Evolutionary conservation across 2,113 vertebrate genomes (phyloP).

Genomic region (Triplophysa rosa): DNA sequence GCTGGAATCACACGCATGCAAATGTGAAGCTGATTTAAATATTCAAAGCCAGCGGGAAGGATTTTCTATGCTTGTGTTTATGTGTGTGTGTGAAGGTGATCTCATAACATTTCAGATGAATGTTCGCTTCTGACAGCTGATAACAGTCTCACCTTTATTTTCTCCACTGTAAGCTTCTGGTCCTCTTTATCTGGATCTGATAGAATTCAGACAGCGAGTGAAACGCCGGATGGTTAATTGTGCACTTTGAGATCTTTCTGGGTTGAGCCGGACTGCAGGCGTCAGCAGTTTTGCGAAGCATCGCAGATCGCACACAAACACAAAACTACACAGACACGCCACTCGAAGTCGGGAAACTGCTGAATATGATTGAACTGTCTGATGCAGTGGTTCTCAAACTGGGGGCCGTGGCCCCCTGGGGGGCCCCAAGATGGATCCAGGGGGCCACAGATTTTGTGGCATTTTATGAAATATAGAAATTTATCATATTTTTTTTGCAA

Average conservation of each 20-base stretch:
- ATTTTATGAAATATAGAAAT: no score
- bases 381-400: no score
- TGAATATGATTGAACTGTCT: not conserved
- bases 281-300: slow-evolving; percentile 27
- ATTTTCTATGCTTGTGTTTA: not conserved
- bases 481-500: no score
- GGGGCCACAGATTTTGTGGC: no score
- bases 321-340: slow-evolving; percentile 16
- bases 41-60: slow-evolving; percentile 54
- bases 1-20: slow-evolving; percentile 53
- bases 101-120: slow-evolving; percentile 11
- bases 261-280: slow-evolving; percentile 17
- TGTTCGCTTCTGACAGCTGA: slow-evolving; percentile 2
- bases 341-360: not conserved
- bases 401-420: no score
- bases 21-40: slow-evolving; percentile 57
- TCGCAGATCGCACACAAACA: not conserved
- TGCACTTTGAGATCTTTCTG: slow-evolving; percentile 3
- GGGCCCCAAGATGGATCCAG: no score
- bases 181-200: not conserved
- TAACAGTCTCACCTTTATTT: not conserved
- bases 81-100: slow-evolving; percentile 18
- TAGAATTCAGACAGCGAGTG: not conserved
- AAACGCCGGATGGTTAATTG: slow-evolving; percentile 9
- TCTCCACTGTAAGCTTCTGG: not conserved